A percentile compares a stretch with the other conserved stretches of the same genome.
These are phyloP conservation scores for Alectoris magna DNA, from an alignment of 2,797 vertebrate species.

Conservation along the genomic window DNA sequence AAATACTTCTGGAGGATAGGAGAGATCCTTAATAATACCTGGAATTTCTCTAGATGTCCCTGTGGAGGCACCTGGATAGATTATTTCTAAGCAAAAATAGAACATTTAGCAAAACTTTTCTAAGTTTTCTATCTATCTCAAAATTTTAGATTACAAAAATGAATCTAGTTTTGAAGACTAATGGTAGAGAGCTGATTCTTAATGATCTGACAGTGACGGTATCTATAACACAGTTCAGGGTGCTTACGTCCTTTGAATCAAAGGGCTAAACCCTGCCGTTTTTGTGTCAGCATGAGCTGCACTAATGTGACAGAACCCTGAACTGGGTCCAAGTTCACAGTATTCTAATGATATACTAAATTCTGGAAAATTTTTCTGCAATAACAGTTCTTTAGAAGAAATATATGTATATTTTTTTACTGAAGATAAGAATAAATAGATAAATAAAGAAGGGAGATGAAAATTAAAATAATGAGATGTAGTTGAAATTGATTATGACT, in stretches of 20 bases:
- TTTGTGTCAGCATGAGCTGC: not conserved
- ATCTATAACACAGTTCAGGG: not conserved
- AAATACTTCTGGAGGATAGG: not conserved
- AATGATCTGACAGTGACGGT: not conserved
- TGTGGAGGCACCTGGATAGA: not conserved
- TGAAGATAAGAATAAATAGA: not conserved
- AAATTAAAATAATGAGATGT: not conserved
- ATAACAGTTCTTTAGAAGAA: not conserved
- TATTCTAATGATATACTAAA: not conserved
- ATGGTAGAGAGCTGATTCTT: not conserved
- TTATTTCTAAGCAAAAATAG: not conserved
- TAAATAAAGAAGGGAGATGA: not conserved
- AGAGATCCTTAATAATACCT: not conserved
- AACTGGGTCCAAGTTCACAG: not conserved
- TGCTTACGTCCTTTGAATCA: not conserved
- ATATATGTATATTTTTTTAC: not conserved
- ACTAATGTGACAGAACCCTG: not conserved
- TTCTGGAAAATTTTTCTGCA: not conserved
- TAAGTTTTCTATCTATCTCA: not conserved
- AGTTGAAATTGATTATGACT: constrained; percentile 30
- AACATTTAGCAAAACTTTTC: not conserved
- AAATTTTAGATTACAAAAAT: not conserved
- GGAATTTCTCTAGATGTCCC: not conserved
- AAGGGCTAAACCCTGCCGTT: not conserved
- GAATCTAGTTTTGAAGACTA: not conserved